Base-by-base conservation (phyloP, 2,113 vertebrate species). In the Panthera tigris region DNA sequence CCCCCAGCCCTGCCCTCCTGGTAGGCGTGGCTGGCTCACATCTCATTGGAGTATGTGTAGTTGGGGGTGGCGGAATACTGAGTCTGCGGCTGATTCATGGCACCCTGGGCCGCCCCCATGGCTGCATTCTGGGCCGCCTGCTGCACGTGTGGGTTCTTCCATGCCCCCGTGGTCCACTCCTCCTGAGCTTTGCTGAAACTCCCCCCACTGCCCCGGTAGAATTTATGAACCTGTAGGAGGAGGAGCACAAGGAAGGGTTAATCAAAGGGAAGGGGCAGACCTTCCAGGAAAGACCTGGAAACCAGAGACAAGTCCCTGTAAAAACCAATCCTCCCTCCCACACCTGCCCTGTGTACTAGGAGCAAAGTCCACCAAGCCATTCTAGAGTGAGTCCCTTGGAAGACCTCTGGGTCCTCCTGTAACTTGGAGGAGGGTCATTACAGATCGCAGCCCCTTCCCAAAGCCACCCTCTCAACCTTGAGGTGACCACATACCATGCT, bases 101-200 rank as follows among this genome's bases (percentile, higher is more conserved):
- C 99, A 0, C 99, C 99, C 98, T 99, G 99, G 0, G 99, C 99
- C 0, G 99, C 99, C 5, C 99, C 99, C 98, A 99, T 99, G 2
- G 99, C 99, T 0, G 99, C 99, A 15, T 99, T 99, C 98, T 99
- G 99, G 0, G 99, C 99, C 0, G 99, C 99, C 97, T 99, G 99
- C 97, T 99, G 99, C 23, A 99, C 99, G 0, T 99, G 99, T 0
- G 99, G 99, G 95, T 99, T 99, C 98, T 99, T 99, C 99, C 99
- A 99, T 0, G 99, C 99, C 3, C 99, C 99, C 0, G 99, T 99
- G 96, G 99, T 99, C 99, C 99, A 99, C 98, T 99, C 99, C 96
- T 99, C 99, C 97, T 99, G 99, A 5, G 99, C 99, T 98, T 99
- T 99, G 98, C 99, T 99, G 99, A 99, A 98, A 96, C 99, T 99